Percentiles rank a stretch among this genome's conserved stretches.
Conservation (phyloP, 2,888 invertebrate species). For the Physocephala rufipes region DNA sequence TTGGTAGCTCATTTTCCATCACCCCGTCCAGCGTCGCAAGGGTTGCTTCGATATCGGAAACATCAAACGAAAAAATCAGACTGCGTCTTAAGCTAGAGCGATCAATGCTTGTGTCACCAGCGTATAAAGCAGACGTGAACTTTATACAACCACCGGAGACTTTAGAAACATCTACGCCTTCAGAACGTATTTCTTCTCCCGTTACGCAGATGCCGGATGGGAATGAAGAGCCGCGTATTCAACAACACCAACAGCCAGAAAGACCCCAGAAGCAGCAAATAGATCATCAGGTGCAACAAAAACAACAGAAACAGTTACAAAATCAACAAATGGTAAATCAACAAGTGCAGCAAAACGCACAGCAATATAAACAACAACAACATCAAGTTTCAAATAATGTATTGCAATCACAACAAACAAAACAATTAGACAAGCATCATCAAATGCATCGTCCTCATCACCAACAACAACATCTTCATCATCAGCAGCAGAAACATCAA, state of each 20-base stretch:
- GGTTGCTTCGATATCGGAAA: constrained; percentile 24
- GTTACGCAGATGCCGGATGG: constrained; percentile 37
- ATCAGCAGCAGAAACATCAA: constrained; percentile 42
- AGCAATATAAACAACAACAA: constrained; percentile 39
- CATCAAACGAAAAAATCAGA: constrained; percentile 77
- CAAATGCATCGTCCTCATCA: constrained; percentile 39
- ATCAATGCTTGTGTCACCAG: constrained; percentile 79
- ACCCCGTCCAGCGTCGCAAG: constrained; percentile 20
- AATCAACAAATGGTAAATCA: constrained; percentile 21
- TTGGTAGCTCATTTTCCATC: constrained; percentile 39
- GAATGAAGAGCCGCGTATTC: constrained; percentile 43
- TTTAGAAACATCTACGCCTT: constrained; percentile 25
- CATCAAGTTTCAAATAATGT: constrained; percentile 41
- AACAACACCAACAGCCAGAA: constrained; percentile 40
- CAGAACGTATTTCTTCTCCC: constrained; percentile 1
- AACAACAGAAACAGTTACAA: constrained; percentile 36
- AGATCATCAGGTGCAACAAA: constrained; percentile 39
- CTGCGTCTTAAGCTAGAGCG: constrained; percentile 84
- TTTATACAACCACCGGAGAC: constrained; percentile 71
- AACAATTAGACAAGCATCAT: constrained; percentile 22
- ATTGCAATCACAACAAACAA: constrained; percentile 32
- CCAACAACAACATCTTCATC: constrained; percentile 41
- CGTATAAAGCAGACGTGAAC: constrained; percentile 81
- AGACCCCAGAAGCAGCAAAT: constrained; percentile 39
- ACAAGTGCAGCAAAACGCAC: constrained; percentile 37